A percentile compares a stretch with the other conserved stretches of the same genome.
Evolutionary conservation across 2,113 vertebrate species (phyloP).

Genomic region (Tragelaphus buxtoni): DNA sequence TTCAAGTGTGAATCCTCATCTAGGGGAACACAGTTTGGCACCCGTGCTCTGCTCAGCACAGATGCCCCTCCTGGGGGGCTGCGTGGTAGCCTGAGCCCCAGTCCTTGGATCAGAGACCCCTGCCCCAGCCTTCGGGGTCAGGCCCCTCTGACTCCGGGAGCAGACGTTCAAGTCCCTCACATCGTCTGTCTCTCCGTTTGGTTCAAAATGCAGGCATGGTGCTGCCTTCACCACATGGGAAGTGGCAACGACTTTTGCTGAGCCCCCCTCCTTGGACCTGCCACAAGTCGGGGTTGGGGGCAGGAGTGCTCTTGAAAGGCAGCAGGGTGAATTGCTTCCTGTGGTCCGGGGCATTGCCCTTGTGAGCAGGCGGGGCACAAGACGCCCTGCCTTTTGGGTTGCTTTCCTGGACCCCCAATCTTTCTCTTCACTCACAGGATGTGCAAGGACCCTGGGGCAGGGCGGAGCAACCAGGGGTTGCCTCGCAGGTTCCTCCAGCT

Average conservation of each 20-base stretch:
- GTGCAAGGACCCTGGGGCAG: background rate
- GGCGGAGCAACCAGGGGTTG: no score
- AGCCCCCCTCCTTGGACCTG: background rate
- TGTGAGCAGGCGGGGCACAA: background rate
- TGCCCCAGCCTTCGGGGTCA: background rate
- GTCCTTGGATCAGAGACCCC: background rate
- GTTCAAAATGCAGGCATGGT: background rate
- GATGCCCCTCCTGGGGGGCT: no score
- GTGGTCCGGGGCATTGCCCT: background rate
- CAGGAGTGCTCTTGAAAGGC: background rate
- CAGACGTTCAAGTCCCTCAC: background rate
- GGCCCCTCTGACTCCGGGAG: background rate
- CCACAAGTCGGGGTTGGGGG: rapidly evolving
- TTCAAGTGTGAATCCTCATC: background rate
- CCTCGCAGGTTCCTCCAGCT: background rate
- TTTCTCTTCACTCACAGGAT: background rate
- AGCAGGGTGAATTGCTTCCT: background rate
- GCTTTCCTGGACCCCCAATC: background rate
- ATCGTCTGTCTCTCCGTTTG: rapidly evolving
- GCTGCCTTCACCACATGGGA: background rate
- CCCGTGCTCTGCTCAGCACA: background rate
- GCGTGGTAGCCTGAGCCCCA: background rate
- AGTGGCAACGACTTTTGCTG: background rate
- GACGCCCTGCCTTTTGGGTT: background rate
- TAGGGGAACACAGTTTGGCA: background rate